Evolutionary conservation across 1,140 invertebrate genomes (phyloP).

Genomic region (Macrocentrus cingulum): DNA sequence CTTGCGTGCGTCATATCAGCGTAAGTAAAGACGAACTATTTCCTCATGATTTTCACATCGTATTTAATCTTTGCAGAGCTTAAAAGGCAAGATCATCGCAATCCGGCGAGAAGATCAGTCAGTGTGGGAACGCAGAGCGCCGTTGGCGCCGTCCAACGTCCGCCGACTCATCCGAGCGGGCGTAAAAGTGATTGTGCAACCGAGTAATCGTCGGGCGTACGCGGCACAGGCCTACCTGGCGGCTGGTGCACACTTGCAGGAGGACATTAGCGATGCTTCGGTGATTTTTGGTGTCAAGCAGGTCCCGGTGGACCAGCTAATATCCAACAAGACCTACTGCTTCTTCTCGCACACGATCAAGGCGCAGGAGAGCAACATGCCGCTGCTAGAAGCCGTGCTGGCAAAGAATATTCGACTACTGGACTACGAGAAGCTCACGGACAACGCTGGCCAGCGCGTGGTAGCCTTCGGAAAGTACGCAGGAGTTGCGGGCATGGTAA

Average conservation of each 20-base stretch:
- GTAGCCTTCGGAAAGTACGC: constrained; percentile 99
- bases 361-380: constrained; percentile 98
- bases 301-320: constrained; percentile 89
- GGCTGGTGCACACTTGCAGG: constrained; percentile 85
- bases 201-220: constrained; percentile 95
- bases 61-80: constrained; percentile 30
- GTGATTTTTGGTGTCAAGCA: constrained; percentile 98
- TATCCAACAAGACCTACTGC: constrained; percentile 96
- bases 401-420: constrained; percentile 96
- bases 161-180: constrained; percentile 81
- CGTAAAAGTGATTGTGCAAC: constrained; percentile 95
- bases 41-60: not conserved
- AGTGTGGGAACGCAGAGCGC: constrained; percentile 96
- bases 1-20: not conserved
- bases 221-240: constrained; percentile 79
- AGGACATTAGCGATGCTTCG: constrained; percentile 94
- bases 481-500: constrained; percentile 97
- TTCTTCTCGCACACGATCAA: constrained; percentile 99
- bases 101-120: constrained; percentile 92
- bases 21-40: constrained; percentile 7
- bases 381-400: constrained; percentile 91
- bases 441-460: constrained; percentile 83
- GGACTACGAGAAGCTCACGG: constrained; percentile 96
- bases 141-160: constrained; percentile 91
- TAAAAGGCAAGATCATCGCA: constrained; percentile 70